A percentile compares a stretch with the other conserved stretches of the same genome.
Conservation (phyloP, 64 coral and sea anemone genomes). For the Pachyseris speciosa region DNA sequence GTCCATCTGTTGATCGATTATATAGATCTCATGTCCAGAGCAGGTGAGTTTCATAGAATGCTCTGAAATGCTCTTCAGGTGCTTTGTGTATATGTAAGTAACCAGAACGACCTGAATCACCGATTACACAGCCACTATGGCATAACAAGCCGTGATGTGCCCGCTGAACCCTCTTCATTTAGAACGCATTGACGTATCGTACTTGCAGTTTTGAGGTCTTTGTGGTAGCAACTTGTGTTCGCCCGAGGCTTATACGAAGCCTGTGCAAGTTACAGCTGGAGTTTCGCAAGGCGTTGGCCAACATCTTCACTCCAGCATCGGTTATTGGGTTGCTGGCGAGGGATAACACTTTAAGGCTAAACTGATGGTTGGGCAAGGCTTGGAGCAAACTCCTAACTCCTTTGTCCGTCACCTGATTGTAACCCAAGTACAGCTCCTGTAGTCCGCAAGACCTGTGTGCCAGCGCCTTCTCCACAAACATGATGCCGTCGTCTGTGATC, state of each 20-base stretch:
- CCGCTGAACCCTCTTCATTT: background rate
- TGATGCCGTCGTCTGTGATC: conserved; percentile 41
- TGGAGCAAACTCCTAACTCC: conserved; percentile 29
- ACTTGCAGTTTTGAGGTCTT: conserved; percentile 34
- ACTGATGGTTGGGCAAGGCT: conserved; percentile 21
- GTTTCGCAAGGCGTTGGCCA: conserved; percentile 35
- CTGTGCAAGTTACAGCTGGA: conserved; percentile 40
- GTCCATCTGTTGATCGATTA: no score
- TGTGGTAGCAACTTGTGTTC: background rate
- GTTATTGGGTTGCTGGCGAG: conserved; percentile 42
- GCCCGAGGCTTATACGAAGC: conserved; percentile 5
- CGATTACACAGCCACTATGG: no score
- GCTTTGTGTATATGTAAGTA: no score
- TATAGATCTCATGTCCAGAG: no score
- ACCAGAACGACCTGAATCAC: no score
- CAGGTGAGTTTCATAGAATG: no score
- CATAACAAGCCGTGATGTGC: background rate
- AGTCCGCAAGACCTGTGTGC: conserved; percentile 12
- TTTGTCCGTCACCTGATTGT: conserved; percentile 50
- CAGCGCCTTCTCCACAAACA: conserved; percentile 18
- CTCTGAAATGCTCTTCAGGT: no score
- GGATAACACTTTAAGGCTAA: conserved; percentile 28
- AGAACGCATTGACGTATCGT: conserved; percentile 37
- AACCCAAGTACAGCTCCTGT: conserved; percentile 18
- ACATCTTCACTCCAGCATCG: conserved; percentile 22